Conservation (phyloP, 2,888 invertebrate species). For the Busseola fusca region DNA sequence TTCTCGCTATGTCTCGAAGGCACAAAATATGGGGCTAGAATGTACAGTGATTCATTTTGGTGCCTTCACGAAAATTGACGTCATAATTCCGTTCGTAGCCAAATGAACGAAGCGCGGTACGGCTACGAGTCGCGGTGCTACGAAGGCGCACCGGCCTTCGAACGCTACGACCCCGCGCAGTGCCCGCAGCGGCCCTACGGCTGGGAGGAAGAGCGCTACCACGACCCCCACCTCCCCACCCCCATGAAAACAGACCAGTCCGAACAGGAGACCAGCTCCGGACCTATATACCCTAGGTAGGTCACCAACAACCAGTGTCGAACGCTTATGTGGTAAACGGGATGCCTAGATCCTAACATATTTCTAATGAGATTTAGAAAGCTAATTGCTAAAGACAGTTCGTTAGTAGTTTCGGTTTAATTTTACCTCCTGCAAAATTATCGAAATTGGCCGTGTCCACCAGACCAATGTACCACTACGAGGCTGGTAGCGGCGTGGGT, state of each 20-base stretch:
- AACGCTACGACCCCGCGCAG: constrained; percentile 87
- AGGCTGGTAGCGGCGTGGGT: constrained; percentile 88
- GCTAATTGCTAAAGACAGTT: constrained; percentile 42
- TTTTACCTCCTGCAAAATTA: constrained; percentile 49
- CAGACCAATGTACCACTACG: constrained; percentile 95
- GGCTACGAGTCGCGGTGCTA: constrained; percentile 87
- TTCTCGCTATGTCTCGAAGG: not conserved
- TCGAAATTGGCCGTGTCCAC: constrained; percentile 70
- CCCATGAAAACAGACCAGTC: constrained; percentile 92
- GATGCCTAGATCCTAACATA: constrained; percentile 66
- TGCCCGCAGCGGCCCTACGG: constrained; percentile 87
- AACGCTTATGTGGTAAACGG: constrained; percentile 85
- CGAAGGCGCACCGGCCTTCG: constrained; percentile 87
- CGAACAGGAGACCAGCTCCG: constrained; percentile 91
- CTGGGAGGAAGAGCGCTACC: constrained; percentile 90
- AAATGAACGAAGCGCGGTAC: constrained; percentile 90
- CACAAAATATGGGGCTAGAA: not conserved
- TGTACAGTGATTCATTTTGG: not conserved
- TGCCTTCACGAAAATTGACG: constrained; percentile 27
- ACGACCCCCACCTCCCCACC: constrained; percentile 89
- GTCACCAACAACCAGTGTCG: constrained; percentile 60
- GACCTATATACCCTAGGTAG: constrained; percentile 93
- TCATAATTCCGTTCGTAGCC: constrained; percentile 70
- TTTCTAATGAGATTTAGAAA: constrained; percentile 40
- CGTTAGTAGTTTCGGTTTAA: constrained; percentile 50